Percentiles rank a stretch among this genome's conserved stretches.
These are phyloP conservation scores for Karalla daura DNA, from an alignment of 2,797 vertebrate species.

Conservation along the genomic window DNA sequence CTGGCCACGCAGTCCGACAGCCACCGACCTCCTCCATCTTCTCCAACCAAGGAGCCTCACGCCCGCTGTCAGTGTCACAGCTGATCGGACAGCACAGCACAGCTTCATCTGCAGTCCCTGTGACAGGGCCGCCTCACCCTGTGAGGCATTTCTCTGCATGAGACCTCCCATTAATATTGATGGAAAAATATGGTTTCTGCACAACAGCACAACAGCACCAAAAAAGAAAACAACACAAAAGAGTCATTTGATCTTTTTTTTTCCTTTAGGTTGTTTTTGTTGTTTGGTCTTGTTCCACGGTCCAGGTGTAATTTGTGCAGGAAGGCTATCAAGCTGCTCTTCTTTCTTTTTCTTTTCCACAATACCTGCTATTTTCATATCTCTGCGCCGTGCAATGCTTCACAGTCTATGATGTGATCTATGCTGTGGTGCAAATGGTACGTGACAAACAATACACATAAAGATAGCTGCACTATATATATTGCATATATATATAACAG, in stretches of 20 bases:
- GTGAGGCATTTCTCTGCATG: constrained; percentile 20
- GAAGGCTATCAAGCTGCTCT: not conserved
- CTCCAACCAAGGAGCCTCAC: not conserved
- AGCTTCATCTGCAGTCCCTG: constrained; percentile 32
- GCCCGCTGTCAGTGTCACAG: constrained; percentile 35
- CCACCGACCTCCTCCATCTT: constrained; percentile 38
- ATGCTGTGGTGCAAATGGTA: not conserved
- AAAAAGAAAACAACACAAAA: not conserved
- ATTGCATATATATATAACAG: no score
- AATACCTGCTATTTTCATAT: not conserved
- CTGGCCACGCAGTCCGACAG: constrained; percentile 7
- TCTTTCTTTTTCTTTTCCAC: not conserved
- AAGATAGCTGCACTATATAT: not conserved
- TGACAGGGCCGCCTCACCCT: constrained; percentile 21
- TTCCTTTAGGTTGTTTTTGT: constrained; percentile 5
- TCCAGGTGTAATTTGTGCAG: not conserved
- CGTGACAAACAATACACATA: not conserved
- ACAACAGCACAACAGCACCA: not conserved
- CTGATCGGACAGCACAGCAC: constrained; percentile 41
- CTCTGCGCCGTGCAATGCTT: not conserved
- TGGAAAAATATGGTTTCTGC: constrained; percentile 3
- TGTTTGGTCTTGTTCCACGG: not conserved
- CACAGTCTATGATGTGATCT: not conserved
- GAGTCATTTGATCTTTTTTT: constrained; percentile 1
- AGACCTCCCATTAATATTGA: constrained; percentile 43